These are phyloP conservation scores for Cebus imitator DNA, from an alignment of 2,113 vertebrate species.

Conservation along the genomic window DNA sequence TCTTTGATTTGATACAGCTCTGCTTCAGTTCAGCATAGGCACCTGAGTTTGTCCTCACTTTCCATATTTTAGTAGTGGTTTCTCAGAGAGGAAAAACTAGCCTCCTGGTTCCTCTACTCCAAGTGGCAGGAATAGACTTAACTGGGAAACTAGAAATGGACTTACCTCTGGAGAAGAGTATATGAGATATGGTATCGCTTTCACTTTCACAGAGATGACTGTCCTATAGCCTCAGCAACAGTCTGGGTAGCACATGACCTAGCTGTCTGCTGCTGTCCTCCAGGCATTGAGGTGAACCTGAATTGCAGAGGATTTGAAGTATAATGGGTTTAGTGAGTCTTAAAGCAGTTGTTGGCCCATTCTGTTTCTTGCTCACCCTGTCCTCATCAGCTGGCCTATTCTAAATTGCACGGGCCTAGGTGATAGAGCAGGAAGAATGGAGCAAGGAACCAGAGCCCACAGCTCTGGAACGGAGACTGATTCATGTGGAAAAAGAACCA, in stretches of 20 bases:
- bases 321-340: not conserved
- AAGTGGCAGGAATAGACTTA: not conserved
- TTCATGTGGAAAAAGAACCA: not conserved
- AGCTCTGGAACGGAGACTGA: not conserved
- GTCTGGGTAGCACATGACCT: not conserved
- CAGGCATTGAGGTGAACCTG: not conserved
- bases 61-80: not conserved
- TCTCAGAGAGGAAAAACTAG: not conserved
- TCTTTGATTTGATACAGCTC: not conserved
- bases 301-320: not conserved
- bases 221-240: not conserved
- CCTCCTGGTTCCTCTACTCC: not conserved
- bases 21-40: not conserved
- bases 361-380: not conserved
- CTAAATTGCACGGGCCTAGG: not conserved
- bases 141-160: not conserved
- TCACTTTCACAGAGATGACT: not conserved
- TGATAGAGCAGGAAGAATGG: not conserved
- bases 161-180: not conserved
- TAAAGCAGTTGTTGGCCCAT: not conserved
- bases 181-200: not conserved
- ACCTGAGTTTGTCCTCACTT: not conserved
- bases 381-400: not conserved
- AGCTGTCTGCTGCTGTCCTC: not conserved
- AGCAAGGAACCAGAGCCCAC: not conserved